phyloP scores from a whole-genome alignment of 2,113 vertebrate genomes.

The Pleuronectes platessa region DNA sequence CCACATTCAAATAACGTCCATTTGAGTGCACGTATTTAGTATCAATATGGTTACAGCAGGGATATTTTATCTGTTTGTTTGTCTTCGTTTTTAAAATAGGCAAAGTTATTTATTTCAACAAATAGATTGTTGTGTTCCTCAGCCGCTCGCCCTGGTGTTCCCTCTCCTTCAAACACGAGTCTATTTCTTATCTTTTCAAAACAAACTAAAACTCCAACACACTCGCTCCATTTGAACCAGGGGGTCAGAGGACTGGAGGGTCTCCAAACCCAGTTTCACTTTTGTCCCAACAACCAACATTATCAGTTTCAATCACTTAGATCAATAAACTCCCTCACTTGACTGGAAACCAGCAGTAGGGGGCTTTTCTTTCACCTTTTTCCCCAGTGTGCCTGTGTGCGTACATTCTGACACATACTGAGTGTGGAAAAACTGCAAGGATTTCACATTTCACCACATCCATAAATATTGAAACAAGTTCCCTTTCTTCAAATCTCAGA shows the following conservation, averaged over 20 bases:
- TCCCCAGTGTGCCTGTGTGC: not conserved
- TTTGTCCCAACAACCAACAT: constrained; percentile 46
- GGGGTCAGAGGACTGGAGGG: constrained; percentile 15
- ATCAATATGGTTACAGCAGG: constrained; percentile 27
- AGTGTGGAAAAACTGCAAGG: constrained; percentile 70
- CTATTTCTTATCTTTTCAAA: constrained; percentile 48
- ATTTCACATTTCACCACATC: constrained; percentile 79
- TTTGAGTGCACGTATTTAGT: constrained; percentile 28
- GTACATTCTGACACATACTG: constrained; percentile 12
- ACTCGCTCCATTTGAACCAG: constrained; percentile 30
- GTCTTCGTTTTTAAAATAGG: constrained; percentile 25
- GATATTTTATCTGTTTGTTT: constrained; percentile 45
- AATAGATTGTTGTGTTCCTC: constrained; percentile 14
- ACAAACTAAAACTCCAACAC: constrained; percentile 46
- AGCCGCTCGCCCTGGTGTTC: not conserved
- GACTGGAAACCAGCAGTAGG: constrained; percentile 20
- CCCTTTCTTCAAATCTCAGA: constrained; percentile 79
- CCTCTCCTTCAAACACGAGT: constrained; percentile 29
- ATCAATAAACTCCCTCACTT: constrained; percentile 52
- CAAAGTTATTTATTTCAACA: constrained; percentile 24
- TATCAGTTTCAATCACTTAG: constrained; percentile 36
- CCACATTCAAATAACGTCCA: constrained; percentile 42
- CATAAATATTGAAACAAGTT: constrained; percentile 85
- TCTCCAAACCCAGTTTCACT: constrained; percentile 30
- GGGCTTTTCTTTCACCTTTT: constrained; percentile 34